Percentiles rank a stretch among this genome's conserved stretches.
phyloP scores from a whole-genome alignment of 2,888 invertebrate species.

The Lasioglossum leucozonium region DNA sequence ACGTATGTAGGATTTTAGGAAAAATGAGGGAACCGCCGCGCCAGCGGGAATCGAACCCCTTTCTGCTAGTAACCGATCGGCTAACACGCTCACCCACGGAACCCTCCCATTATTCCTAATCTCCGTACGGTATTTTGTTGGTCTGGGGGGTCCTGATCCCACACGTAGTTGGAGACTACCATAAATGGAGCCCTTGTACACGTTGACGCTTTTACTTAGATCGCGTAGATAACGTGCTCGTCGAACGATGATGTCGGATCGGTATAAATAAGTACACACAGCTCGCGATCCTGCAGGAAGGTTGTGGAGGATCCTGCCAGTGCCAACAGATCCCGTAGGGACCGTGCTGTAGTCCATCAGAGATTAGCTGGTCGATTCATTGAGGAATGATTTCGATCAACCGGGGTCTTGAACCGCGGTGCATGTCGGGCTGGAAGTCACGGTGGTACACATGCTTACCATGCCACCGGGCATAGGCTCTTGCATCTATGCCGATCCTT shows the following conservation, averaged over 20 bases:
- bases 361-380: slow-evolving; percentile 81
- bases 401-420: slow-evolving; percentile 74
- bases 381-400: slow-evolving; percentile 79
- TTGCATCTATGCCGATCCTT: slow-evolving; percentile 37
- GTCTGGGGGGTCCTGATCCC: too few species aligned
- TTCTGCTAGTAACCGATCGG: too few species aligned
- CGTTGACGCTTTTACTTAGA: too few species aligned
- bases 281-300: slow-evolving; percentile 26
- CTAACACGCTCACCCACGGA: too few species aligned
- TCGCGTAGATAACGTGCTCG: too few species aligned
- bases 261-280: slow-evolving; percentile 32
- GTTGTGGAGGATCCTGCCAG: slow-evolving; percentile 23
- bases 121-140: too few species aligned
- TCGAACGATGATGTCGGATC: neutral
- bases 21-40: too few species aligned
- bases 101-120: too few species aligned
- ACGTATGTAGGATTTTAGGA: too few species aligned
- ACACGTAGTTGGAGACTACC: too few species aligned
- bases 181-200: too few species aligned
- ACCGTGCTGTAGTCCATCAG: slow-evolving; percentile 75
- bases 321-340: slow-evolving; percentile 19
- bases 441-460: slow-evolving; percentile 29
- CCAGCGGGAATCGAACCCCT: too few species aligned
- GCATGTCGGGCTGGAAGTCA: slow-evolving; percentile 34
- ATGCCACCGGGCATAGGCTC: neutral